Conservation (phyloP, 2,888 invertebrate species). For the Diarsia brunnea region DNA sequence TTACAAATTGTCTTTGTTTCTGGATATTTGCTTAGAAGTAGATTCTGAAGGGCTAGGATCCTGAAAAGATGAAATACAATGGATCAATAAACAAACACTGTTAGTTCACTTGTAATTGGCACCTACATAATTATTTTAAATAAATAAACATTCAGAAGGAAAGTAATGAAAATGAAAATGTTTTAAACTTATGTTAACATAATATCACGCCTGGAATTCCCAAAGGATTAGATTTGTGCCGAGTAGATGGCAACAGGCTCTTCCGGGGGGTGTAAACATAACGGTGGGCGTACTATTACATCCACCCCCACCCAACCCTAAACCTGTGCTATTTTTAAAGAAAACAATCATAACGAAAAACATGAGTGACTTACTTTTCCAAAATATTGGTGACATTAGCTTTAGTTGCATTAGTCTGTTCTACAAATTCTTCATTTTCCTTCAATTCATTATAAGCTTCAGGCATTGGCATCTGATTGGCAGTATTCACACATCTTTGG, state of each 20-base stretch:
- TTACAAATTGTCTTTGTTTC: conserved; percentile 92
- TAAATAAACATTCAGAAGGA: not conserved
- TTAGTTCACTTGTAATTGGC: too few species aligned
- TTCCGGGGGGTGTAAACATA: too few species aligned
- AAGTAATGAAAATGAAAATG: not conserved
- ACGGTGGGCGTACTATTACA: too few species aligned
- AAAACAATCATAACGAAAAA: not conserved
- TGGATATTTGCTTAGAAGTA: conserved; percentile 91
- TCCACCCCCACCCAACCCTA: too few species aligned
- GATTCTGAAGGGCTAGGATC: conserved; percentile 81
- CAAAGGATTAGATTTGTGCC: too few species aligned
- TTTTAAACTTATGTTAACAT: not conserved
- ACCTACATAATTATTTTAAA: too few species aligned
- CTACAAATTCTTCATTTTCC: conserved; percentile 87
- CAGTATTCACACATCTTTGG: conserved; percentile 94
- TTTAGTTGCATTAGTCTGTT: conserved; percentile 88
- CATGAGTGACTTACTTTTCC: conserved; percentile 87
- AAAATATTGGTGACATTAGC: conserved; percentile 91
- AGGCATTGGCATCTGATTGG: conserved; percentile 95
- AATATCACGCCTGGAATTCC: too few species aligned
- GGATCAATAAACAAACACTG: conserved; percentile 4
- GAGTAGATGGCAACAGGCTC: too few species aligned
- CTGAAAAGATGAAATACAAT: conserved; percentile 74
- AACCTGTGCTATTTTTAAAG: too few species aligned
- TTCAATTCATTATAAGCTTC: conserved; percentile 88